Percentiles rank a stretch among this genome's conserved stretches.
Conservation (phyloP, 2,888 invertebrate species). For the Leptinotarsa peninsularis region DNA sequence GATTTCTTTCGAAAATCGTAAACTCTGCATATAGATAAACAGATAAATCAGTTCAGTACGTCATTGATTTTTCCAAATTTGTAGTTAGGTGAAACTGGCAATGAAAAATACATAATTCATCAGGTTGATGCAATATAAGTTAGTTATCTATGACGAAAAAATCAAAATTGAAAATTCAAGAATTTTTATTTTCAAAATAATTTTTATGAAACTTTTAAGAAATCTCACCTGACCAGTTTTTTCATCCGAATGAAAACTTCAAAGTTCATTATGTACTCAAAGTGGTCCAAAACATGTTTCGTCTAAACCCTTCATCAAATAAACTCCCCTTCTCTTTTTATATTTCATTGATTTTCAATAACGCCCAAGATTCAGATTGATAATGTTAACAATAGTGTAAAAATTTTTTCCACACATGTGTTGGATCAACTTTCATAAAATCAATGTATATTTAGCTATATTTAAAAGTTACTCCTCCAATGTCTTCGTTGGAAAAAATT, state of each 20-base stretch:
- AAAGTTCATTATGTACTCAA: not conserved
- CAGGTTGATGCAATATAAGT: too few relatives aligned
- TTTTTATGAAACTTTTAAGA: not conserved
- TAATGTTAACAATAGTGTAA: not conserved
- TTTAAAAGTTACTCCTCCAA: not conserved
- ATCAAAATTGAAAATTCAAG: too few relatives aligned
- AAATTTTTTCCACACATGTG: not conserved
- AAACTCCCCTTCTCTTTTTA: too few relatives aligned
- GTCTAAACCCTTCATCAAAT: not conserved
- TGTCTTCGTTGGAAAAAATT: not conserved
- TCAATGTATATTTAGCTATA: not conserved
- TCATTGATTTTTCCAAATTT: too few relatives aligned
- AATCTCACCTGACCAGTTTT: not conserved
- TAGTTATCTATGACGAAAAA: too few relatives aligned
- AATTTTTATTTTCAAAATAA: too few relatives aligned
- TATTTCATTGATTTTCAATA: too few relatives aligned
- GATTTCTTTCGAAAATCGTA: too few relatives aligned
- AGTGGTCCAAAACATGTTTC: not conserved
- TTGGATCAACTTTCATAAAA: not conserved
- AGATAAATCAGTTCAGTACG: too few relatives aligned
- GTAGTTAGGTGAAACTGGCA: too few relatives aligned
- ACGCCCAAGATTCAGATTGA: not conserved
- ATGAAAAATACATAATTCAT: too few relatives aligned
- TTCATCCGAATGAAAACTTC: not conserved
- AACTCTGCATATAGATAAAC: too few relatives aligned